Base-by-base conservation (phyloP, 2,888 invertebrate species). In the Dicycla oo region DNA sequence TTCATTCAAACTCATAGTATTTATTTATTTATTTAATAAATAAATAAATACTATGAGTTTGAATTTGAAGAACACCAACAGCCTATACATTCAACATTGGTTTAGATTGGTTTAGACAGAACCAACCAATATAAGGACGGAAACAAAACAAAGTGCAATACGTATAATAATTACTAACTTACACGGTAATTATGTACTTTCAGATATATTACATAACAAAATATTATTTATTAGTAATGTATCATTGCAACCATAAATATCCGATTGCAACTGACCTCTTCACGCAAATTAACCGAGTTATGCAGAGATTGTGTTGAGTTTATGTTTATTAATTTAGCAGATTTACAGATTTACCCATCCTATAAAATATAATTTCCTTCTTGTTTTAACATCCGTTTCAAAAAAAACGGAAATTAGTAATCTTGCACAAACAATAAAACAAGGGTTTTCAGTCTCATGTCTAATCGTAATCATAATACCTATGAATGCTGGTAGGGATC, bases 281-380 rank as follows among this genome's bases (percentile, higher is more conserved):
- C 23, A 73, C 70, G 51, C 71, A 78, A 75, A 75, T 78, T 45
- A 56, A 34, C 15, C 7, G 20, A 71, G 40, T 63, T 75, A 63
- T 54, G 64, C 34, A 56, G 40, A 76, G 15, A 51, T 30, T 51
- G 11, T 34, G 23, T 38, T 30, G 3, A 54, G 23, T 30, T n/a
- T 23, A 15, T 62, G 13, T 34, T 26, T 26, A 61, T 49, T 49
- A 34, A 66, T 64, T 64, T 30, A 58, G 69, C 11, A 20, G 38
- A 58, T 38, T 69, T 30, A 58, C 51, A 77, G 68, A 57, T 73
- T 73, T 77, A 69, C 51, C 5, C 38, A 58, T 58, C 23, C 15
- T 26, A 43, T 18, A 20, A 23, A n/a, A 38, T 23, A 20, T 53
- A 11, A 8, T n/a, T 34, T 53, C 20, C 40, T 20, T 51, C n/a